These are phyloP conservation scores for Xestobium rufovillosum DNA, from an alignment of 2,888 invertebrate genomes.

Conservation along the genomic window DNA sequence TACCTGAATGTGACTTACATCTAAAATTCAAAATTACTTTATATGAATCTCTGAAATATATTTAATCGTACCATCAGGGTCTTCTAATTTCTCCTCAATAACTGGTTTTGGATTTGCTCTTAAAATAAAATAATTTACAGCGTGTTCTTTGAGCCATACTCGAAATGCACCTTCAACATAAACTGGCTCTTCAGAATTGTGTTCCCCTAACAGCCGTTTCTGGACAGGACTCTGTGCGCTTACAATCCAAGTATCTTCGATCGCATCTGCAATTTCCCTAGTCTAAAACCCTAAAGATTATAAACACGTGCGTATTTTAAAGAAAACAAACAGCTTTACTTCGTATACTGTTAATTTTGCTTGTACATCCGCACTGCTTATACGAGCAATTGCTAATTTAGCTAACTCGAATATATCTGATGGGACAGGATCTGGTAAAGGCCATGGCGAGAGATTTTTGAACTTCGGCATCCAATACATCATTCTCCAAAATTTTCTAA, in stretches of 20 bases:
- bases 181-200: slow-evolving; percentile 54
- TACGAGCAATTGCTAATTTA: slow-evolving; percentile 72
- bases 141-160: slow-evolving; percentile 68
- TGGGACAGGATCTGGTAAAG: slow-evolving; percentile 70
- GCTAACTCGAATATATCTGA: slow-evolving; percentile 71
- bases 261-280: slow-evolving; percentile 61
- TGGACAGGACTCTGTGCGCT: slow-evolving; percentile 79
- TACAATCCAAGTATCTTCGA: slow-evolving; percentile 89
- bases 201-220: slow-evolving; percentile 57
- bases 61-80: slow-evolving; percentile 56
- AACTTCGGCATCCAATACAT: slow-evolving; percentile 94
- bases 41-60: not conserved
- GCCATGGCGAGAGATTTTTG: slow-evolving; percentile 82
- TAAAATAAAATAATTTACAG: slow-evolving; percentile 78
- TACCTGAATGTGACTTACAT: slow-evolving; percentile 61
- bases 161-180: slow-evolving; percentile 80
- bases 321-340: slow-evolving; percentile 37
- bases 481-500: slow-evolving; percentile 72
- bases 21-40: slow-evolving; percentile 45
- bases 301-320: not conserved
- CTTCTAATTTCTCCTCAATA: slow-evolving; percentile 43
- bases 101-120: slow-evolving; percentile 59
- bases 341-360: slow-evolving; percentile 58
- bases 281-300: slow-evolving; percentile 38
- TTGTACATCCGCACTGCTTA: slow-evolving; percentile 73